Conservation (phyloP, 35 echinoderm and acorn worm species). For the Patiria miniata region DNA sequence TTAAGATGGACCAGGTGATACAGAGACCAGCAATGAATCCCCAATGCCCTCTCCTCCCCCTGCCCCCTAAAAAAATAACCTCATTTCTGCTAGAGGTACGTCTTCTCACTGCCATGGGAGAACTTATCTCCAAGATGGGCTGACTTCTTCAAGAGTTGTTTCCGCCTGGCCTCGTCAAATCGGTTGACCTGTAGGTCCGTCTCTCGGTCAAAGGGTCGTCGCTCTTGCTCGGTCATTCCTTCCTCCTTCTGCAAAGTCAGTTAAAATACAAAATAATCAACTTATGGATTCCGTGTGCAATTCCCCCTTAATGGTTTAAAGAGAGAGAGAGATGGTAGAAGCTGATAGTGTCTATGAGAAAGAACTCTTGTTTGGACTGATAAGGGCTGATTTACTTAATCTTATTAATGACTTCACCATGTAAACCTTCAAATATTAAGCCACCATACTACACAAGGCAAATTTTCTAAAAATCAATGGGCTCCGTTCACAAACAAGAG, state of each 20-base stretch:
- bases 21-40: too few species aligned
- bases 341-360: too few species aligned
- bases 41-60: too few species aligned
- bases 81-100: conserved; percentile 38
- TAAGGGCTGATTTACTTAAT: too few species aligned
- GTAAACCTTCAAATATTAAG: too few species aligned
- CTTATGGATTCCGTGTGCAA: not conserved
- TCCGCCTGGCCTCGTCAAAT: conserved; percentile 90
- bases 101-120: conserved; percentile 75
- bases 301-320: not conserved
- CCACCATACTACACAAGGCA: too few species aligned
- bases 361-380: too few species aligned
- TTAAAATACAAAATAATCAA: conserved; percentile 29
- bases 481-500: too few species aligned
- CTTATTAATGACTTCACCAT: too few species aligned
- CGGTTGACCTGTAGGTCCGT: conserved; percentile 92
- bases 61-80: too few species aligned
- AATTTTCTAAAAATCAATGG: too few species aligned
- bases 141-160: conserved; percentile 88
- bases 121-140: conserved; percentile 82
- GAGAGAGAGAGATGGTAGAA: not conserved
- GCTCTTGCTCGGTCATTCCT: conserved; percentile 37
- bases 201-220: conserved; percentile 87
- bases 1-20: too few species aligned
- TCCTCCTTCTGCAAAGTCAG: conserved; percentile 50